Conservation (phyloP, 2,113 vertebrate species). For the Aegithalos caudatus region DNA sequence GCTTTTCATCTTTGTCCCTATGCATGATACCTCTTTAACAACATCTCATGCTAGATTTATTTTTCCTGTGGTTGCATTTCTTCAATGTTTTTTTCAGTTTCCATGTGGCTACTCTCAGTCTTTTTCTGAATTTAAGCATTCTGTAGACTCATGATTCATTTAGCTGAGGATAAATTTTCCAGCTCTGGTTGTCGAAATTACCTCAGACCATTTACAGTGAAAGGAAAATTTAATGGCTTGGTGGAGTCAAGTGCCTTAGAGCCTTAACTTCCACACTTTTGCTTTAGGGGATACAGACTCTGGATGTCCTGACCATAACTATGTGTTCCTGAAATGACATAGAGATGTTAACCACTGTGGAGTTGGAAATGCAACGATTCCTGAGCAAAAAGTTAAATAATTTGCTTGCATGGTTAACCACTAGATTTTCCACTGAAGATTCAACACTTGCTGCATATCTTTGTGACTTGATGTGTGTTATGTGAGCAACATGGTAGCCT, state of each 20-base stretch:
- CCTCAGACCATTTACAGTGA: neutral
- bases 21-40: neutral
- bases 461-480: neutral
- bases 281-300: neutral
- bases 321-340: constrained; percentile 2
- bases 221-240: constrained; percentile 2
- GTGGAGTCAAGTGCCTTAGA: neutral
- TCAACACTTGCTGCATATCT: constrained; percentile 12
- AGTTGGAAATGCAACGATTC: constrained; percentile 38
- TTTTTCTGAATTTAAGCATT: neutral
- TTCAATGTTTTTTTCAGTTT: neutral
- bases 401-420: constrained; percentile 58
- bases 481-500: neutral
- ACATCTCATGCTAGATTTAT: neutral
- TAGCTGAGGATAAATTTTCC: neutral
- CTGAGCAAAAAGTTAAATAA: constrained; percentile 45
- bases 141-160: neutral
- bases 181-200: neutral
- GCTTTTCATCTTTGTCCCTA: neutral
- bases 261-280: neutral
- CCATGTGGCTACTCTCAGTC: neutral
- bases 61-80: neutral
- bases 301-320: neutral
- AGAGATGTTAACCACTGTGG: neutral
- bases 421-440: constrained; percentile 39